Evolutionary conservation across 2,888 invertebrate species (phyloP).

Genomic region (Lepidocyrtinus sp.): DNA sequence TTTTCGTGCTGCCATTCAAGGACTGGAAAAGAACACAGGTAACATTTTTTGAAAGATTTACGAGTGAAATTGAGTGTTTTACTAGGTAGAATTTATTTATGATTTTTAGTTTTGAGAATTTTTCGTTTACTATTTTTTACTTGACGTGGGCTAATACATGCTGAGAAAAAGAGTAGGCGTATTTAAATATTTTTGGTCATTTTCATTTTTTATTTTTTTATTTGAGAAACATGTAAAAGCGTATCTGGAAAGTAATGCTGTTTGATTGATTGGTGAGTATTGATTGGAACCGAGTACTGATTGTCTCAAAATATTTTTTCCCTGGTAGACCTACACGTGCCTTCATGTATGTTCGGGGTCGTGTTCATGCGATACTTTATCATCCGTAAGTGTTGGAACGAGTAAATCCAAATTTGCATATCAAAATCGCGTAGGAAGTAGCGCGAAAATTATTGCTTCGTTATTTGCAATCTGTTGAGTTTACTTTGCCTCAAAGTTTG

Average conservation of each 20-base stretch:
- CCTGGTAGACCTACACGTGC: constrained; percentile 88
- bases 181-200: constrained; percentile 3
- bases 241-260: constrained; percentile 10
- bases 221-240: too few relatives aligned
- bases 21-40: constrained; percentile 69
- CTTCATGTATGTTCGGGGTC: constrained; percentile 82
- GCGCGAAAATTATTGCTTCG: not conserved
- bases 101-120: not conserved
- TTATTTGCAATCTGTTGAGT: not conserved
- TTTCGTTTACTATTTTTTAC: not conserved
- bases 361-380: constrained; percentile 66
- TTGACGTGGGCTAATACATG: constrained; percentile 10
- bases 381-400: constrained; percentile 61
- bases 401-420: constrained; percentile 16
- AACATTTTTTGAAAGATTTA: constrained; percentile 27
- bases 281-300: constrained; percentile 9
- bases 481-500: not conserved
- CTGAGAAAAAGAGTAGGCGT: constrained; percentile 11
- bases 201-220: not conserved
- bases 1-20: constrained; percentile 53
- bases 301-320: constrained; percentile 21
- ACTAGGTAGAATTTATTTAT: not conserved
- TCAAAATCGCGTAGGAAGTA: constrained; percentile 14
- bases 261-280: constrained; percentile 18
- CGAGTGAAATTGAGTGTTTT: not conserved